Evolutionary conservation across 2,797 vertebrate species (phyloP).

Genomic region (Darevskia mixta): DNA sequence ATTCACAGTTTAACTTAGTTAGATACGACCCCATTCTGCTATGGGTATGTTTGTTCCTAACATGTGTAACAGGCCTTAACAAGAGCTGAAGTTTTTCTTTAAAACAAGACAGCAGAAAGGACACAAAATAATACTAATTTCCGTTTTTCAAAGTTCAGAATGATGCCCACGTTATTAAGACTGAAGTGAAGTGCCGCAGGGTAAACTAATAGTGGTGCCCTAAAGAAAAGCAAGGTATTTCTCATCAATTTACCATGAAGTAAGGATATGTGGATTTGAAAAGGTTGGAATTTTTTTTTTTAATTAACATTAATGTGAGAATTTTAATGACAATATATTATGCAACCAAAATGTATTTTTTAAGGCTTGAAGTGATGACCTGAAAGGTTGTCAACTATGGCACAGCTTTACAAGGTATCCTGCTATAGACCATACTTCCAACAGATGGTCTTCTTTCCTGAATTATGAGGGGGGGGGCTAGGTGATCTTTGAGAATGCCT

Average conservation of each 20-base stretch:
- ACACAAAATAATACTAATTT: not conserved
- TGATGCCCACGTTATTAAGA: not conserved
- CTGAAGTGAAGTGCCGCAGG: not conserved
- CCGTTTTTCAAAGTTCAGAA: not conserved
- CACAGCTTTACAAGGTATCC: too few species aligned
- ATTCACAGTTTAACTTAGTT: too few species aligned
- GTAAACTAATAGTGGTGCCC: not conserved
- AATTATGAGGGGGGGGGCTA: too few species aligned
- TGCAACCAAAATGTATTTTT: not conserved
- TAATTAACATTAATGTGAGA: not conserved
- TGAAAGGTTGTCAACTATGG: too few species aligned
- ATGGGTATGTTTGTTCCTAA: not conserved
- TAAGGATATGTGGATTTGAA: not conserved
- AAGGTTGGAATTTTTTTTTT: not conserved
- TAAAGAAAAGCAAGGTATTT: constrained; percentile 2
- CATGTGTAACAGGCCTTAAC: not conserved
- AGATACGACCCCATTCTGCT: too few species aligned
- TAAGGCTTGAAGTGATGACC: not conserved
- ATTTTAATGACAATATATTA: not conserved
- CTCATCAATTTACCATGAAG: not conserved
- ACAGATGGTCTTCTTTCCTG: too few species aligned
- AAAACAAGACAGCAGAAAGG: not conserved
- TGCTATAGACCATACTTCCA: too few species aligned
- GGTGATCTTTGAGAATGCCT: too few species aligned
- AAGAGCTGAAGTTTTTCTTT: not conserved